Evolutionary conservation across 2,888 invertebrate genomes (phyloP).

Genomic region (Ceriagrion tenellum): DNA sequence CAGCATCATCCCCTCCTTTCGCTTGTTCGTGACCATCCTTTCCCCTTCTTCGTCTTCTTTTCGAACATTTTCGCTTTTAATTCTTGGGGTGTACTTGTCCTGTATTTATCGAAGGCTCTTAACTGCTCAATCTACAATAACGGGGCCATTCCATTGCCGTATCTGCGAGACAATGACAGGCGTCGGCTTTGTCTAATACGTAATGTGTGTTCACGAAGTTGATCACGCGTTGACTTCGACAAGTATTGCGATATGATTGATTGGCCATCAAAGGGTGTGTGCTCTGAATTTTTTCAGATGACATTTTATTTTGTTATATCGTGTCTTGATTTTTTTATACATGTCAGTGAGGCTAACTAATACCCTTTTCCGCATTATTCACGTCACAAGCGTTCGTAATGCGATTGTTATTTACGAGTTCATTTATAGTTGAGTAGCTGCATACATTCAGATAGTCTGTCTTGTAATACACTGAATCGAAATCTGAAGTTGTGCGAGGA

Average conservation of each 20-base stretch:
- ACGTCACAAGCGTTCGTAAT: no score
- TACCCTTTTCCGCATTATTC: no score
- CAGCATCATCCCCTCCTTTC: slow-evolving; percentile 16
- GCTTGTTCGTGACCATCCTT: slow-evolving; percentile 29
- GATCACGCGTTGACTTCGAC: neutral
- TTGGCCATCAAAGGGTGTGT: neutral
- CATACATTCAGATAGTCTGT: no score
- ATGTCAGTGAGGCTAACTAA: neutral
- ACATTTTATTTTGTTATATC: neutral
- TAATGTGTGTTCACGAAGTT: neutral
- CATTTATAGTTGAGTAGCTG: no score
- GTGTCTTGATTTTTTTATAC: neutral
- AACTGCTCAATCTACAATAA: slow-evolving; percentile 37
- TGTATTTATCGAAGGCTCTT: slow-evolving; percentile 28
- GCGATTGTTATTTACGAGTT: no score
- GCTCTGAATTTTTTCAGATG: neutral
- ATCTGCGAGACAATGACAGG: neutral
- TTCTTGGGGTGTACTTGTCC: slow-evolving; percentile 54
- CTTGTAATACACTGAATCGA: no score
- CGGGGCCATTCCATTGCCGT: neutral
- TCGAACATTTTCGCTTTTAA: neutral
- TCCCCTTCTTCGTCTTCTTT: neutral
- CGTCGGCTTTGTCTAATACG: neutral
- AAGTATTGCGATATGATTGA: neutral
- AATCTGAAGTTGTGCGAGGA: no score